phyloP scores from a whole-genome alignment of 2,113 vertebrate species.

The Zonotrichia leucophrys region DNA sequence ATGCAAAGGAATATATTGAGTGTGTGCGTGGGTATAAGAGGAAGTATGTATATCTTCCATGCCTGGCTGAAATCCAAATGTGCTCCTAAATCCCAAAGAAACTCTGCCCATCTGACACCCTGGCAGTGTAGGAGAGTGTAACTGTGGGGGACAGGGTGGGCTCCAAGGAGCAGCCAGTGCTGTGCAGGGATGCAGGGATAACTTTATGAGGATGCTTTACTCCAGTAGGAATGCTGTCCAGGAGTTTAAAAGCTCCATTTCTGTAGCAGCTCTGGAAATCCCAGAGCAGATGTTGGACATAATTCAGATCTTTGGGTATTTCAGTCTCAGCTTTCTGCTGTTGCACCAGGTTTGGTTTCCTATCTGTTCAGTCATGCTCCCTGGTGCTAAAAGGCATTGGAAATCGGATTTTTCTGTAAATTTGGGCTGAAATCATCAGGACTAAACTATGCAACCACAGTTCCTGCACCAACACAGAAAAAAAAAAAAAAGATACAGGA shows the following conservation, averaged over 20 bases:
- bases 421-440: background rate
- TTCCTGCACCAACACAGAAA: background rate
- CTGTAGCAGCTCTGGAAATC: background rate
- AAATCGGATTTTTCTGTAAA: background rate
- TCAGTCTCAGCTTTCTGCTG: background rate
- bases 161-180: background rate
- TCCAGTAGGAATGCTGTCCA: background rate
- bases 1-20: constrained; percentile 34
- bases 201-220: background rate
- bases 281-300: background rate
- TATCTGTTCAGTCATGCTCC: background rate
- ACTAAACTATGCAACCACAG: background rate
- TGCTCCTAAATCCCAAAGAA: constrained; percentile 8
- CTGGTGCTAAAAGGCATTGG: background rate
- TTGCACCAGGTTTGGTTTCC: background rate
- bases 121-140: background rate
- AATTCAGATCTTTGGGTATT: background rate
- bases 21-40: background rate
- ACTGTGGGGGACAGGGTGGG: background rate
- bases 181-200: background rate
- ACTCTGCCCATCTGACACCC: background rate
- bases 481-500: background rate
- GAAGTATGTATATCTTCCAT: background rate
- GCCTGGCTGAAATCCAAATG: constrained; percentile 10
- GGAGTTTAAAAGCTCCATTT: background rate